Conservation (phyloP, 2,888 invertebrate species). For the Mayetiola destructor region DNA sequence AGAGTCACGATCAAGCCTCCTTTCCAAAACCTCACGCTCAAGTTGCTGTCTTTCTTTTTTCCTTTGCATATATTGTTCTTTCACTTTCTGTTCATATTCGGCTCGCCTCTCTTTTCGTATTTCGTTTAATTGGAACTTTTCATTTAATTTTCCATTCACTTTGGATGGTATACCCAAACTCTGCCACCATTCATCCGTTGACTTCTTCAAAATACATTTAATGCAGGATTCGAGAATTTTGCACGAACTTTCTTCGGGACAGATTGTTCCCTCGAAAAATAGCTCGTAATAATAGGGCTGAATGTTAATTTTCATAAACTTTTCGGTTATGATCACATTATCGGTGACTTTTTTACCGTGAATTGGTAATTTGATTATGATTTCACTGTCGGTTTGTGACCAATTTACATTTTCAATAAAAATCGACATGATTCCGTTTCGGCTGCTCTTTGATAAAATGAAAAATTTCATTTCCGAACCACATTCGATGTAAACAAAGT, state of each 20-base stretch:
- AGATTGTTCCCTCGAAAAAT: slow-evolving; percentile 47
- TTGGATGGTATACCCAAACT: slow-evolving; percentile 40
- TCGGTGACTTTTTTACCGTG: slow-evolving; percentile 42
- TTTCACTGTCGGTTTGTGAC: slow-evolving; percentile 48
- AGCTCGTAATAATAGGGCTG: slow-evolving; percentile 62
- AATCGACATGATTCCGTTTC: slow-evolving; percentile 45
- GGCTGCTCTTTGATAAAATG: neutral
- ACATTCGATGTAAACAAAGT: too few species aligned
- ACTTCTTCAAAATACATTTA: slow-evolving; percentile 51
- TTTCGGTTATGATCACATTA: slow-evolving; percentile 51
- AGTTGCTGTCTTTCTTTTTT: neutral
- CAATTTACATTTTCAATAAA: slow-evolving; percentile 60
- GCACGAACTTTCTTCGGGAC: slow-evolving; percentile 48
- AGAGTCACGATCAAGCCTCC: slow-evolving; percentile 38
- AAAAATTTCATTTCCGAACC: neutral
- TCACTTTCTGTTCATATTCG: slow-evolving; percentile 29
- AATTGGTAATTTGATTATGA: slow-evolving; percentile 52
- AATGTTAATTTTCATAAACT: slow-evolving; percentile 58
- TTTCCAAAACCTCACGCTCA: slow-evolving; percentile 40
- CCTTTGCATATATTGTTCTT: neutral
- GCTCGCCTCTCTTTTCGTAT: slow-evolving; percentile 38
- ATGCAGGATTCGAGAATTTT: slow-evolving; percentile 46
- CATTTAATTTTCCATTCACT: slow-evolving; percentile 40
- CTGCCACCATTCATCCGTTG: slow-evolving; percentile 41
- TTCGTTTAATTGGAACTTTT: slow-evolving; percentile 30